Evolutionary conservation across 2,888 invertebrate genomes (phyloP), one percentile per base, ranked within the genome.

Genomic region (Rambutsinella grinnellia): DNA sequence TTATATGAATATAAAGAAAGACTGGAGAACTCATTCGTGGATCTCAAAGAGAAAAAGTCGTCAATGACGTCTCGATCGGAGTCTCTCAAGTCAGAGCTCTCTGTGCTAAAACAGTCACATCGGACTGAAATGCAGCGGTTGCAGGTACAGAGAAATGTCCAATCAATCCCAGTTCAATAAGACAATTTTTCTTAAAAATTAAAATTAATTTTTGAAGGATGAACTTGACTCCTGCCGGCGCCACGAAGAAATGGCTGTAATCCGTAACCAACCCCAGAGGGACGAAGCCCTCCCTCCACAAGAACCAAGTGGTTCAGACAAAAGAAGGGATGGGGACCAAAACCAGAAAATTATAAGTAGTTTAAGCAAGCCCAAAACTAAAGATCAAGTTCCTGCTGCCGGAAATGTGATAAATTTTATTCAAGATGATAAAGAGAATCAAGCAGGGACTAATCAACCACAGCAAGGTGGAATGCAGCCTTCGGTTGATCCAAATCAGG

Each of bases 1-100:
- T 63, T 82, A 57, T 80, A 69, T 49, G 82, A 82, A 56, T 82
- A 82, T 76, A 82, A 82, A 70, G 81, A 82, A 51, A 27, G 82
- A n/a, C 63, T 82, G 47, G 81, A 82, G 36, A 80, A 78, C 44
- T 79, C 82, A 0, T 77, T 80, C 47, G 70, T 81, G 49, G 66
- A 68, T 56, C 66, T 81, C 65, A 81, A 81, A 26, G 78, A 79
- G 63, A 79, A 81, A 28, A 81, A 78, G 54, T 75, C 82, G 6
- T 23, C 69, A 5, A 58, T 79, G 58, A 58, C 70, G 10, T 63
- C 72, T 15, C 66, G 69, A 17, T 72, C 76, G 19, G 72, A 78
- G 13, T 66, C 74, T 6, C 67, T 76, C n/a, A 79, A 79, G 46
- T 72, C 78, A 44, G 82, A 82, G 28, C 28, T 82, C 1, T 46